Conservation (phyloP, 2,797 vertebrate species). For the Lateolabrax maculatus region DNA sequence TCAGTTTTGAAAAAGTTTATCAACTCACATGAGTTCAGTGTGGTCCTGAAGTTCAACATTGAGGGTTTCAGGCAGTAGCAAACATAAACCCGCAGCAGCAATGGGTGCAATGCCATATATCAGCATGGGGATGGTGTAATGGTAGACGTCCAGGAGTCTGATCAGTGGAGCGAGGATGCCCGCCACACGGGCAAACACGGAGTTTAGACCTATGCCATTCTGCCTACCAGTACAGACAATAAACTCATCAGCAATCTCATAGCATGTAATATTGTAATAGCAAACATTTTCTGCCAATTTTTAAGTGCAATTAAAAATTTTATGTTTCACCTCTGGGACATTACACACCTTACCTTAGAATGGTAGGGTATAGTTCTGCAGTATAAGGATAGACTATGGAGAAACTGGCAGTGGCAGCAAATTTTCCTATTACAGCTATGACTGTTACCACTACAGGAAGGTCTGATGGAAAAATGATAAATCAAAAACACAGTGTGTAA, state of each 20-base stretch:
- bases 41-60: constrained; percentile 84
- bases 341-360: constrained; percentile 87
- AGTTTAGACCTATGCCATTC: constrained; percentile 85
- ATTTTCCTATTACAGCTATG: constrained; percentile 89
- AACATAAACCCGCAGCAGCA: constrained; percentile 76
- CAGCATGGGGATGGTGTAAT: constrained; percentile 82
- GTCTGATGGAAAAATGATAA: constrained; percentile 74
- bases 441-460: constrained; percentile 81
- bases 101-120: constrained; percentile 81
- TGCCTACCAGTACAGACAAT: constrained; percentile 76
- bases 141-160: constrained; percentile 80
- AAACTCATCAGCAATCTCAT: neutral
- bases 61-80: constrained; percentile 87
- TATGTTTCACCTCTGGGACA: neutral
- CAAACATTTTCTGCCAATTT: neutral
- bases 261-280: neutral
- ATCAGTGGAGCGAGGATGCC: constrained; percentile 86
- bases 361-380: constrained; percentile 90
- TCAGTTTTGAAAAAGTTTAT: too few relatives aligned
- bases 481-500: neutral
- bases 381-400: constrained; percentile 87
- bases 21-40: constrained; percentile 44
- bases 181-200: constrained; percentile 77
- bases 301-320: neutral
- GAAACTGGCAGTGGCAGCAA: constrained; percentile 83